Conservation (phyloP, 2,888 invertebrate species). For the Drosophila vallismaia region DNA sequence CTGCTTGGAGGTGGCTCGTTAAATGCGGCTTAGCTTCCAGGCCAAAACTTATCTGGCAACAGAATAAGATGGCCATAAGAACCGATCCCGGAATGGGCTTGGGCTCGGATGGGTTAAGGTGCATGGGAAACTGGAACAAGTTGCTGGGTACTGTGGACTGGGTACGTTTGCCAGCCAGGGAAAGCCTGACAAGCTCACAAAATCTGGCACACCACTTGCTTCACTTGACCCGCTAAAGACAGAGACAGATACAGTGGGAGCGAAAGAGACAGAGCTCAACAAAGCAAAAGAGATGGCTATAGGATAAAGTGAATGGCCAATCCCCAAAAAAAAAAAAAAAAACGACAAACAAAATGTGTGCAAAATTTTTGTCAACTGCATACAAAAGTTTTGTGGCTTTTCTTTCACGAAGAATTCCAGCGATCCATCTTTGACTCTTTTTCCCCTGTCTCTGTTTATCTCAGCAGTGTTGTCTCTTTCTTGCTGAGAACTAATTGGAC, state of each 20-base stretch:
- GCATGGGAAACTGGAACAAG: conserved; percentile 79
- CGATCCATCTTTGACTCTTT: conserved; percentile 2
- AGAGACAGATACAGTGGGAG: conserved; percentile 1
- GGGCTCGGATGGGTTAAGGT: conserved; percentile 72
- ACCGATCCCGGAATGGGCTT: conserved; percentile 66
- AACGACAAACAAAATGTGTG: conserved; percentile 38
- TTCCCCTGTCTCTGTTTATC: background rate
- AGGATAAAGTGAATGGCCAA: conserved; percentile 47
- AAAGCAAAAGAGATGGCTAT: conserved; percentile 20
- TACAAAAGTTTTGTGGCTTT: conserved; percentile 38
- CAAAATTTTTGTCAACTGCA: conserved; percentile 62
- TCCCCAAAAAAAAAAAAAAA: conserved; percentile 45
- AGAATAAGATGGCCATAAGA: conserved; percentile 25
- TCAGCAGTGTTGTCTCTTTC: conserved; percentile 1
- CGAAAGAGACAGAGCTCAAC: background rate
- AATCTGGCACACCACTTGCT: conserved; percentile 68
- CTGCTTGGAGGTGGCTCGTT: conserved; percentile 46
- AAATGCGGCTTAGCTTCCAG: conserved; percentile 25
- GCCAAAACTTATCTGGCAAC: conserved; percentile 16
- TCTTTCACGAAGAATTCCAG: conserved; percentile 11
- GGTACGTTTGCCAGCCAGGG: conserved; percentile 48
- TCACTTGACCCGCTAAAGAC: conserved; percentile 63
- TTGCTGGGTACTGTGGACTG: conserved; percentile 55
- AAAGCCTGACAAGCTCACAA: conserved; percentile 51
- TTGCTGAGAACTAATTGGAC: conserved; percentile 65